Base-by-base conservation (phyloP, 2,888 invertebrate genomes). In the Odontocolon sp. region DNA sequence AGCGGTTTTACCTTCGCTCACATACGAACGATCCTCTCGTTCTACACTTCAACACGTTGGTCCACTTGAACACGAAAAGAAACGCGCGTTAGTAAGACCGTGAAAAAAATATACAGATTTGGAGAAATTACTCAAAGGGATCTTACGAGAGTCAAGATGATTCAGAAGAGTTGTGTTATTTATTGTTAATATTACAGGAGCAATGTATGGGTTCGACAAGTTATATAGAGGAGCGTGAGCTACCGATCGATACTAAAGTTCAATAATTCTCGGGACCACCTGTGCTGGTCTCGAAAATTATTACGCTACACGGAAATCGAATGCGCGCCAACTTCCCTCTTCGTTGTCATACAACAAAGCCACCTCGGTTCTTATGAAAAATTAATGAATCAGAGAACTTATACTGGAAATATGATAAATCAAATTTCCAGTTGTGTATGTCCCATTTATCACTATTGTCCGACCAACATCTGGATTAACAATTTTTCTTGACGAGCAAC, bases 11-110 rank as follows among this genome's bases (percentile, higher is more conserved):
- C 67, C 56, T 67, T 67, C 47, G 23, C 59, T 47, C 26, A 36
- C 40, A 16, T 50, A 50, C 67, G 28, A 63, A 63, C 71, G 50
- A 57, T 68, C 50, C 50, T 61, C 67, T 72, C 33, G 33, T 47
- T 40, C 61, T 23, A 33, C 67, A 68, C 71, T 77, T 63, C 56
- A 77, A 63, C 77, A 57, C 63, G n/a, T 42, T 40, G 47, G 61
- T 67, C 66, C 47, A 71, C 76, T 76, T 67, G n/a, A 56, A 47
- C 61, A 9, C 6, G 33, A 33, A 40, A 52, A 57, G 56, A 68
- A 47, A 56, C 14, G 21, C 57, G 40, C 9, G 23, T 2, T 8
- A 33, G 33, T 16, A 9, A 2, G 18, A 2, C 11, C 1, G 59
- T 56, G 31, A 33, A 6, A 63, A 63, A 3, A 33, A 4, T 50